Percentiles rank a stretch among this genome's conserved stretches.
Conservation (phyloP, 2,888 invertebrate genomes). For the Brachyptera putata region DNA sequence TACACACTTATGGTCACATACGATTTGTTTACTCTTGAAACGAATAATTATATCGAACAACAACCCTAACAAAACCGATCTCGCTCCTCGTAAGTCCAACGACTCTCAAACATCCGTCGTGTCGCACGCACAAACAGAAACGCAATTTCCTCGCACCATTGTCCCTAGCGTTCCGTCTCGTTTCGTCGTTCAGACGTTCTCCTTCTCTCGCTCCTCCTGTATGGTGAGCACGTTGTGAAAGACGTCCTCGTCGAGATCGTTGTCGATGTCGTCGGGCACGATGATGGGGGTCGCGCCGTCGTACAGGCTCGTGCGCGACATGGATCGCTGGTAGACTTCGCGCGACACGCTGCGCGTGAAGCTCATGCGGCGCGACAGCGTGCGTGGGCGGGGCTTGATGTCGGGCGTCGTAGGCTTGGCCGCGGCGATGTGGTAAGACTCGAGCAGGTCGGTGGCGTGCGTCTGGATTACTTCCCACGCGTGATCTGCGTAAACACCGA, state of each 20-base stretch:
- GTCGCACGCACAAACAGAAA: no score
- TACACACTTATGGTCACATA: no score
- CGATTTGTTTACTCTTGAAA: no score
- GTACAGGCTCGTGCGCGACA: conserved; percentile 33
- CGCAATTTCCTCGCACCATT: no score
- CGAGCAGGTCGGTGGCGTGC: conserved; percentile 55
- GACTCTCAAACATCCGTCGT: no score
- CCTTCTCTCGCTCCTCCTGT: conserved; percentile 22
- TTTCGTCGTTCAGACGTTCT: background rate
- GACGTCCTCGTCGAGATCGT: conserved; percentile 30
- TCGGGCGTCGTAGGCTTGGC: conserved; percentile 37
- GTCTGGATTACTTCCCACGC: conserved; percentile 60
- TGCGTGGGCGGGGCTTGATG: conserved; percentile 34
- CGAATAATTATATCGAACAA: no score
- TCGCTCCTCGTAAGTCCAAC: no score
- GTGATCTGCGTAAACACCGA: conserved; percentile 46
- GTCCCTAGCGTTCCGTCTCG: no score
- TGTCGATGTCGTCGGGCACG: conserved; percentile 35
- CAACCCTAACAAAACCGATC: no score
- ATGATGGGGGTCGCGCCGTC: conserved; percentile 36
- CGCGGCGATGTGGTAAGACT: conserved; percentile 39
- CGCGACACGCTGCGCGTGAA: conserved; percentile 55
- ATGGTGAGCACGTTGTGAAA: conserved; percentile 23
- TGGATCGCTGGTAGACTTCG: conserved; percentile 45
- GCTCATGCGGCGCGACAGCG: conserved; percentile 48